Base-by-base conservation (phyloP, 1,140 invertebrate species). In the Euura lappo region DNA sequence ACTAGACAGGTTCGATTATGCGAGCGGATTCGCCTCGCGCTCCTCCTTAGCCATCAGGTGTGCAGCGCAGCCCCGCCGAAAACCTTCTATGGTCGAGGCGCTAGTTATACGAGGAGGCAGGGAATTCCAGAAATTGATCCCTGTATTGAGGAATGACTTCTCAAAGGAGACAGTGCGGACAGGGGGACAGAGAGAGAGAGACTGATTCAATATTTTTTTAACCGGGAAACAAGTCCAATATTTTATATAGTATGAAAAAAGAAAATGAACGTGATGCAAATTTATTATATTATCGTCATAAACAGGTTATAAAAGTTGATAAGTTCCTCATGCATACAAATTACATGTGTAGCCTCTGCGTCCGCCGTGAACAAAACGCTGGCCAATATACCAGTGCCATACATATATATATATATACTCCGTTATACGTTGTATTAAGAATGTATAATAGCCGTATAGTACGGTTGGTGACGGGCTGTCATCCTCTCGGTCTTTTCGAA, bases 291-390 rank as follows among this genome's bases (percentile, higher is more conserved):
- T 82, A 83, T 83, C 78, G 80, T 83, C 78, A 83, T 83, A 80
- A 83, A 83, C 82, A 81, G 82, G 82, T 83, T 83, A 81, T 79
- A 80, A 83, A 81, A 79, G 74, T 71, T 75, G 81, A 81, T 81
- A 70, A 5, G 8, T 60, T 70, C 68, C n/a, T 45, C 7, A 70
- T 13, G 45, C 68, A 43, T 69, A 45, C 44, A 65, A 73, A 69
- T 45, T 46, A 42, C 47, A 71, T 44, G 65, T 44, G 45, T 28
- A 28, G 28, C 28, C 28, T 28, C 28, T 28, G 28, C 28, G 28
- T 28, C 28, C 1, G 28, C 28, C 28, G 28, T 28, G 0, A 28
- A 28, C 28, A 28, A 28, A 28, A 28, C 44, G 13, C 42, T 13
- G n/a, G 42, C 69, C 13, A 44, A 46, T 42, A 46, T 42, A 46